Evolutionary conservation across 2,888 invertebrate species (phyloP).

Genomic region (Trilocha varians): DNA sequence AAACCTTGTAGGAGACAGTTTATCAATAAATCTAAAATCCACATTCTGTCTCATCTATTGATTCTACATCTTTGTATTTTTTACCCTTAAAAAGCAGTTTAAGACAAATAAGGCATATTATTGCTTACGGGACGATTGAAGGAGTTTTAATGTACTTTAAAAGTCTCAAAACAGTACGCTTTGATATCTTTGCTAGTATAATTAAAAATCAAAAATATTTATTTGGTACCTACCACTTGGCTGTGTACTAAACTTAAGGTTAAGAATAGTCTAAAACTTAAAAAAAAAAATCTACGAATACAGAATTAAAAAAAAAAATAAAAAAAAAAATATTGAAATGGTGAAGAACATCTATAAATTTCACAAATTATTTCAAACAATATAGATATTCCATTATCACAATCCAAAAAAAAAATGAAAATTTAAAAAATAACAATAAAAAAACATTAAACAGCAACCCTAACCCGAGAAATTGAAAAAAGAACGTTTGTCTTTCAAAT

Average conservation of each 20-base stretch:
- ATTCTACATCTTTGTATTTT: not conserved
- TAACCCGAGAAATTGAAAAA: not conserved
- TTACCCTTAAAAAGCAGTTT: constrained; percentile 32
- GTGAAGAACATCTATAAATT: too few relatives aligned
- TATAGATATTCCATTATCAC: not conserved
- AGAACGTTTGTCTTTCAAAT: not conserved
- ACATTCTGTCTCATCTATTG: not conserved
- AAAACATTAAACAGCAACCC: not conserved
- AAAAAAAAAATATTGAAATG: too few relatives aligned
- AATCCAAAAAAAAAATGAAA: not conserved
- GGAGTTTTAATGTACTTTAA: constrained; percentile 36
- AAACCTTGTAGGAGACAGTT: too few relatives aligned
- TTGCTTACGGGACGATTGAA: constrained; percentile 33
- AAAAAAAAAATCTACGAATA: too few relatives aligned
- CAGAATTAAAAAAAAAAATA: too few relatives aligned
- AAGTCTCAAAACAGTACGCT: constrained; percentile 6
- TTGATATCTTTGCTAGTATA: not conserved
- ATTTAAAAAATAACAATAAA: not conserved
- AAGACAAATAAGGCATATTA: constrained; percentile 47
- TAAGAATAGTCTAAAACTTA: too few relatives aligned
- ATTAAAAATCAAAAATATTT: too few relatives aligned
- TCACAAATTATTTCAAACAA: too few relatives aligned
- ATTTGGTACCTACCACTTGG: too few relatives aligned
- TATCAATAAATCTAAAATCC: not conserved
- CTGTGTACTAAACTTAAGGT: too few relatives aligned